A percentile compares a stretch with the other conserved stretches of the same genome.
phyloP scores from a whole-genome alignment of 2,888 invertebrate genomes.

The Odiellus spinosus region DNA sequence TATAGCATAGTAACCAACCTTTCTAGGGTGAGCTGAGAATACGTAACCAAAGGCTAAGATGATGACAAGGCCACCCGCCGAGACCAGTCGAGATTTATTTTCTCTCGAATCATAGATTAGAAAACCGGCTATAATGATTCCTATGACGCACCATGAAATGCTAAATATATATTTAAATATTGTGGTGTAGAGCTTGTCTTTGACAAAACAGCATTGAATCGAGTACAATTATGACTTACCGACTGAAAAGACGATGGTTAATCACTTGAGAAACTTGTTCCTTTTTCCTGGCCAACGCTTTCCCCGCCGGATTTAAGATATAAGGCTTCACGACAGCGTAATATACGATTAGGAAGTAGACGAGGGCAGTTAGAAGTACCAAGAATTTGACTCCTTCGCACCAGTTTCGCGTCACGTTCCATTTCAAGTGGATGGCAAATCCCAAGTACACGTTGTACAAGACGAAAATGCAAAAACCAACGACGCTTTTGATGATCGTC shows the following conservation, averaged over 20 bases:
- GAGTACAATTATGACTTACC: too few species aligned
- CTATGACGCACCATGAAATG: conserved; percentile 1
- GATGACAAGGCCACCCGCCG: conserved; percentile 13
- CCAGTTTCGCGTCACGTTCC: conserved; percentile 17
- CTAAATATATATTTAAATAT: too few species aligned
- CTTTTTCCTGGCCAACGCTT: not conserved
- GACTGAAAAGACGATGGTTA: not conserved
- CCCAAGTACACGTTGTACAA: conserved; percentile 5
- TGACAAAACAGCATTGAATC: too few species aligned
- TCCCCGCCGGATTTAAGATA: conserved; percentile 1
- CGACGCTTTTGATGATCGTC: too few species aligned
- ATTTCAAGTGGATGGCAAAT: conserved; percentile 4
- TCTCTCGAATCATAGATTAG: conserved; percentile 4
- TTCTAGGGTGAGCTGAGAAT: conserved; percentile 10
- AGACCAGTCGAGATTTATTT: conserved; percentile 10
- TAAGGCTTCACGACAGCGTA: conserved; percentile 5
- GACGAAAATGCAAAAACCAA: not conserved
- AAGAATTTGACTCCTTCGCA: conserved; percentile 59
- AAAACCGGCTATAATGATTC: conserved; percentile 4
- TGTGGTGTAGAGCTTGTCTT: too few species aligned
- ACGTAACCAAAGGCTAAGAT: conserved; percentile 13
- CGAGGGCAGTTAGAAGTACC: conserved; percentile 42
- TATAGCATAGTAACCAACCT: too few species aligned
- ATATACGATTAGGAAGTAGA: conserved; percentile 31
- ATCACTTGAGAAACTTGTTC: not conserved